Evolutionary conservation across 2,797 vertebrate genomes (phyloP).

Genomic region (Peromyscus attwateri): DNA sequence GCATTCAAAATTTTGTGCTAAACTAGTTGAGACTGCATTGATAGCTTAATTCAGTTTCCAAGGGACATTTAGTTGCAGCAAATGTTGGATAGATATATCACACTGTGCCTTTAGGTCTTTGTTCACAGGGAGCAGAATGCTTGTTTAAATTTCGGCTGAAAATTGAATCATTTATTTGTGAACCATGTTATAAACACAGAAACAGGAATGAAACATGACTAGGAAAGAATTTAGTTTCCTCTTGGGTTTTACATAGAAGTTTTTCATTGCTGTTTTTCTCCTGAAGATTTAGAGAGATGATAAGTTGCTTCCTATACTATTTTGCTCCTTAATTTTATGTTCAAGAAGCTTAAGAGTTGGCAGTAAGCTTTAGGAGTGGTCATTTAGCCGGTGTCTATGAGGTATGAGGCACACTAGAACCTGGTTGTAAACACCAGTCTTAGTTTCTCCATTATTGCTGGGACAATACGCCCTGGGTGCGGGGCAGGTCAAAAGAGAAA

Average conservation of each 20-base stretch:
- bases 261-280: not conserved
- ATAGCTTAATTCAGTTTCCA: conserved; percentile 67
- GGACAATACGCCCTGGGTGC: not conserved
- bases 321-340: not conserved
- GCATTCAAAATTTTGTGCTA: conserved; percentile 31
- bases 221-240: conserved; percentile 43
- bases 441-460: not conserved
- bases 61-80: conserved; percentile 33
- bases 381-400: not conserved
- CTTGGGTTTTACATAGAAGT: conserved; percentile 6
- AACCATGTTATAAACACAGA: conserved; percentile 62
- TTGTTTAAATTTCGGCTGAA: conserved; percentile 68
- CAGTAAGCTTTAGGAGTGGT: not conserved
- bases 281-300: conserved; percentile 21
- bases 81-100: not conserved
- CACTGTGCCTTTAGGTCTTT: conserved; percentile 1
- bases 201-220: conserved; percentile 43
- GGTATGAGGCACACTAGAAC: not conserved
- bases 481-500: not conserved
- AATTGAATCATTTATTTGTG: conserved; percentile 37
- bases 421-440: not conserved
- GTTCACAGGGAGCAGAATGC: not conserved
- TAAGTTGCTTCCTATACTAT: conserved; percentile 55
- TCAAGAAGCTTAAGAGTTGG: not conserved
- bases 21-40: not conserved